Base-by-base conservation (phyloP, 2,797 vertebrate genomes). In the Gobionotothen gibberifrons region DNA sequence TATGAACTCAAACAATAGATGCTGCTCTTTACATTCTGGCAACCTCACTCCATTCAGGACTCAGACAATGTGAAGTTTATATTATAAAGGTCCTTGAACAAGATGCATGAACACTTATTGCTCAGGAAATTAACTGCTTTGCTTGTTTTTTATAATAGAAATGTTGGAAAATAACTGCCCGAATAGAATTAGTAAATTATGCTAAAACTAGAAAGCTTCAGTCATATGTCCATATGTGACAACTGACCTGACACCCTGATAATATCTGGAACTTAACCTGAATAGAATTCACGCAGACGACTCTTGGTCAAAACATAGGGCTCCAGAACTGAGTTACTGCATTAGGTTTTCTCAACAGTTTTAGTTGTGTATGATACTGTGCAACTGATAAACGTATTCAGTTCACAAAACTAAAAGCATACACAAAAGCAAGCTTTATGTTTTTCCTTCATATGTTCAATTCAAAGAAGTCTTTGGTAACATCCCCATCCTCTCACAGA, bases 381-480 rank as follows among this genome's bases (percentile, higher is more conserved):
- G 9, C 17, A 39, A 48, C 21, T 60, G 22, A 36, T 17, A 43
- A 56, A 46, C 2, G 3, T 32, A 5, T 9, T n/a, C 5, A 32
- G 9, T 55, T 64, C 17, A 43, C 6, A 61, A 58, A 53, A 63
- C 43, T 0, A 26, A 62, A 60, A 11, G 39, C 26, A 32, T 12
- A 54, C 15, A 72, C 11, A 29, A 62, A 15, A 48, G 32, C 46
- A 58, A 21, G 47, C 43, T 44, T 17, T 3, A 29, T 47, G 7
- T 26, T 74, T 67, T 49, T 63, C 56, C 55, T 51, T 11, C 36
- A 39, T 74, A 57, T 32, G 75, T 21, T 79, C 16, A 81, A 69
- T 80, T 76, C 40, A 56, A 53, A 68, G 56, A 53, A 67, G 73
- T 70, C 74, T 77, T 76, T 66, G 66, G 70, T 74, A 80, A 78